Conservation (phyloP, 2,888 invertebrate genomes). For the Axea sp. region DNA sequence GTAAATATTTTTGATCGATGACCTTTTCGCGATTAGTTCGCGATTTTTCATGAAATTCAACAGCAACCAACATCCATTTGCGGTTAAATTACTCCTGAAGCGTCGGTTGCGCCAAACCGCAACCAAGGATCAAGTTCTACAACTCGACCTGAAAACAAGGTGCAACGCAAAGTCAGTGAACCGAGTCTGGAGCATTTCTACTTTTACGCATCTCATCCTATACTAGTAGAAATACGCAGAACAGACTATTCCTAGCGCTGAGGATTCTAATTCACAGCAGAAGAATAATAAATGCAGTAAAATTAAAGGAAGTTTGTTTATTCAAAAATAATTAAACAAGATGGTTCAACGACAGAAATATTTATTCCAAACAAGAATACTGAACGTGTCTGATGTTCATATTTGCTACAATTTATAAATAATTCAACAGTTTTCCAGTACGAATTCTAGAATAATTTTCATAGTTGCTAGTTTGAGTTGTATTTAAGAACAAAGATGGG, state of each 20-base stretch:
- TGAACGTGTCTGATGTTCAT: no score
- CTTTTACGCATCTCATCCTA: constrained; percentile 61
- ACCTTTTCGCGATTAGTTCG: constrained; percentile 31
- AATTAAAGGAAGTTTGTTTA: no score
- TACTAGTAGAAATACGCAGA: constrained; percentile 25
- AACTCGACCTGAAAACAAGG: constrained; percentile 60
- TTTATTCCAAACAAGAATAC: no score
- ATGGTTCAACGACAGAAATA: no score
- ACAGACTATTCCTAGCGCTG: background rate
- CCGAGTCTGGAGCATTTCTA: constrained; percentile 58
- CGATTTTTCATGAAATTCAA: constrained; percentile 41
- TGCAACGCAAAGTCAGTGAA: constrained; percentile 60
- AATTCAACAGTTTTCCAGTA: no score
- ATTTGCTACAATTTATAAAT: no score
- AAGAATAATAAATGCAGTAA: no score
- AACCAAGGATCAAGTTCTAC: constrained; percentile 59
- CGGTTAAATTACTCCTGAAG: constrained; percentile 47
- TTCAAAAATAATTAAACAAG: no score
- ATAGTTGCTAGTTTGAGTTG: no score
- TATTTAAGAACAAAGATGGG: no score
- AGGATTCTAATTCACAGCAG: constrained; percentile 3
- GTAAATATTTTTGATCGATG: no score
- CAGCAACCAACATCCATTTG: constrained; percentile 34
- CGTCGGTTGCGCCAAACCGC: constrained; percentile 52
- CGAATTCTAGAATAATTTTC: no score